Percentiles rank a stretch among this genome's conserved stretches.
Evolutionary conservation across 2,113 vertebrate species (phyloP).

Genomic region (Callocephalon fimbriatum): DNA sequence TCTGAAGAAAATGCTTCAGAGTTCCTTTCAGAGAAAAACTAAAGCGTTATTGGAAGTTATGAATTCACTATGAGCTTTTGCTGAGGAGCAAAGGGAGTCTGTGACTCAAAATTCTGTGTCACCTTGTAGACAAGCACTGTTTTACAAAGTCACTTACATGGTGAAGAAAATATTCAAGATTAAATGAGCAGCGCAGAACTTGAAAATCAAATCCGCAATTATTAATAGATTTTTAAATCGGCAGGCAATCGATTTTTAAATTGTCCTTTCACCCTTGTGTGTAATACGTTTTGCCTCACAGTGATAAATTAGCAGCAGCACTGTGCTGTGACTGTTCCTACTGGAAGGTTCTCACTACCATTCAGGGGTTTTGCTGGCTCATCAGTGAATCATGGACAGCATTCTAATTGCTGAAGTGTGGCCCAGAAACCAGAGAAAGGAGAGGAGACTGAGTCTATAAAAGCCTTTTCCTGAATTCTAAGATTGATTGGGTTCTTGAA

Average conservation of each 20-base stretch:
- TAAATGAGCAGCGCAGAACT: constrained; percentile 14
- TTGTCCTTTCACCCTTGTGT: constrained; percentile 48
- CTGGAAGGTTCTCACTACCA: constrained; percentile 53
- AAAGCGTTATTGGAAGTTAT: background rate
- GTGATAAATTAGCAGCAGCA: constrained; percentile 29
- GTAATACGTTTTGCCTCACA: background rate
- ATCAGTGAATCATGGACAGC: constrained; percentile 20
- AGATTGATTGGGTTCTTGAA: background rate
- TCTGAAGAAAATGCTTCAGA: background rate
- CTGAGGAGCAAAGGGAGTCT: background rate
- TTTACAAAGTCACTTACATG: background rate
- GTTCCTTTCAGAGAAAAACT: background rate
- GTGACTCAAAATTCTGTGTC: background rate
- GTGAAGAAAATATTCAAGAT: constrained; percentile 23
- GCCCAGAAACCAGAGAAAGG: constrained; percentile 32
- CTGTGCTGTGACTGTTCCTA: constrained; percentile 7
- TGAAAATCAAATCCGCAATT: constrained; percentile 28
- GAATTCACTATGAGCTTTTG: background rate
- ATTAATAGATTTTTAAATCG: constrained; percentile 57
- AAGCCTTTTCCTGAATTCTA: background rate
- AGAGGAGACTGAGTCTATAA: background rate
- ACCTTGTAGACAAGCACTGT: background rate
- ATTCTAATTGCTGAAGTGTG: background rate
- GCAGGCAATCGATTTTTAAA: constrained; percentile 40
- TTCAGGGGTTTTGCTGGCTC: constrained; percentile 55